A percentile compares a stretch with the other conserved stretches of the same genome.
These are phyloP conservation scores for Drosophila watanabei DNA, from an alignment of 1,140 invertebrate genomes.

Conservation along the genomic window DNA sequence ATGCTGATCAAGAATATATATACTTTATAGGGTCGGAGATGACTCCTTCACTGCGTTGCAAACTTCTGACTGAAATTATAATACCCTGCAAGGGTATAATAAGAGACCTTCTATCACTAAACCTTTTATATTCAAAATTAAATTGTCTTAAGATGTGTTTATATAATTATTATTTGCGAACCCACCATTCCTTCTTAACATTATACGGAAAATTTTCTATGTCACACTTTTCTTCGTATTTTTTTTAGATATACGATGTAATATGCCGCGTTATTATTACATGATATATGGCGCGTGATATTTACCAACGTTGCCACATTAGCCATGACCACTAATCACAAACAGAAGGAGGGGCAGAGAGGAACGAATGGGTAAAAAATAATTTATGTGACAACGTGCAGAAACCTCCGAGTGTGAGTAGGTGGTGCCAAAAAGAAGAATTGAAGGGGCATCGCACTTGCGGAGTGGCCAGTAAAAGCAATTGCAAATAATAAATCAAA, in stretches of 20 bases:
- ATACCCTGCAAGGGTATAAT: too few relatives aligned
- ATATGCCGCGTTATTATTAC: constrained; percentile 38
- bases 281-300: constrained; percentile 68
- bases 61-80: too few relatives aligned
- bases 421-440: constrained; percentile 14
- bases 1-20: too few relatives aligned
- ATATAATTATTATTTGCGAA: neutral
- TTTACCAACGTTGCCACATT: constrained; percentile 63
- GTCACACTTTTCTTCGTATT: constrained; percentile 6
- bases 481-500: constrained; percentile 73
- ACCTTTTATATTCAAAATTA: neutral
- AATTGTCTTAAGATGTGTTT: neutral
- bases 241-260: constrained; percentile 7
- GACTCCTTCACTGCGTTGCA: too few relatives aligned
- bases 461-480: constrained; percentile 17
- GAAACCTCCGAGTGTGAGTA: constrained; percentile 25
- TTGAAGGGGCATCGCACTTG: neutral
- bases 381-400: constrained; percentile 74
- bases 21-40: too few relatives aligned
- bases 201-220: neutral
- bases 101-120: too few relatives aligned
- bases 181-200: too few relatives aligned
- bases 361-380: constrained; percentile 33
- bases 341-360: neutral
- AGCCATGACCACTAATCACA: constrained; percentile 70